phyloP scores from a whole-genome alignment of 2,113 vertebrate species.

The Mungos mungo region DNA sequence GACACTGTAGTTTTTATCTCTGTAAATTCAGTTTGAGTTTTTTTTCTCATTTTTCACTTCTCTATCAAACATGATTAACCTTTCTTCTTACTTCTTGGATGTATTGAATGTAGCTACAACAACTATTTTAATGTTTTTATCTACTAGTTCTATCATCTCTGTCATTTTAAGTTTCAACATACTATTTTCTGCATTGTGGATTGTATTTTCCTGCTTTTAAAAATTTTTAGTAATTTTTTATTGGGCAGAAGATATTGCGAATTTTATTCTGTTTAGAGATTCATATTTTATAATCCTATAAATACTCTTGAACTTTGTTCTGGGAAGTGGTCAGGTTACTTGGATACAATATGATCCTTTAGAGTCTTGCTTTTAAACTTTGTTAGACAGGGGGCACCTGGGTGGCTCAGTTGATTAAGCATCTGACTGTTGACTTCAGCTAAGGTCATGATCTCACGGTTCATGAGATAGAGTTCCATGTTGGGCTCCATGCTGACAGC shows the following conservation, averaged over 20 bases:
- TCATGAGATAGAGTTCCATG: no score
- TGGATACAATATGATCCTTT: not conserved
- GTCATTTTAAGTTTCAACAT: not conserved
- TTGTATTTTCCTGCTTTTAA: not conserved
- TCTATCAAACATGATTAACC: not conserved
- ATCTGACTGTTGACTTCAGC: not conserved
- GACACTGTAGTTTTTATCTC: not conserved
- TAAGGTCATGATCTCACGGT: not conserved
- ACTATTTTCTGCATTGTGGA: not conserved
- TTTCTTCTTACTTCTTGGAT: not conserved
- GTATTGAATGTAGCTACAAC: not conserved
- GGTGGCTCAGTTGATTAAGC: not conserved
- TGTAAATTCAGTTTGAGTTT: not conserved
- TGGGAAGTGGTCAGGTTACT: not conserved
- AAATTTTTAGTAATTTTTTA: not conserved
- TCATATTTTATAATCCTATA: not conserved
- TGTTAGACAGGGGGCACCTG: not conserved
- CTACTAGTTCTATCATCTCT: not conserved
- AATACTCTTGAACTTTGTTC: not conserved
- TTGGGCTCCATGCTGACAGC: not conserved
- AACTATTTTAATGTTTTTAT: not conserved
- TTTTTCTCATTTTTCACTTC: not conserved
- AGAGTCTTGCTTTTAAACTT: not conserved
- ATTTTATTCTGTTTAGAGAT: not conserved
- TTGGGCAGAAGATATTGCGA: not conserved